Conservation (phyloP, 1,140 invertebrate genomes). For the Trichonephila inaurata region DNA sequence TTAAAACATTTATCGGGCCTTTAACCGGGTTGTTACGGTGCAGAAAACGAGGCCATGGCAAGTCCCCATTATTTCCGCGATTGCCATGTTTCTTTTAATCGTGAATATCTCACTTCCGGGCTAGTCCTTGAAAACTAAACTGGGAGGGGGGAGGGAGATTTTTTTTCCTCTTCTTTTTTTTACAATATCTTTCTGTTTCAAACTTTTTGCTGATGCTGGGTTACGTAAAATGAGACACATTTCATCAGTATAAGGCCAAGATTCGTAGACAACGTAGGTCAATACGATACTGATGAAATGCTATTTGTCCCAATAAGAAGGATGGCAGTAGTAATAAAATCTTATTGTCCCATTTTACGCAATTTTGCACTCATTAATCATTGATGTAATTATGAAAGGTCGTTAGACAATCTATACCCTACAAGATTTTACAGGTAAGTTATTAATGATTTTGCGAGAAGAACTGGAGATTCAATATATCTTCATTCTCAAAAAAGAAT, state of each 20-base stretch:
- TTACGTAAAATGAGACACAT: neutral
- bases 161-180: neutral
- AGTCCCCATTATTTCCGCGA: neutral
- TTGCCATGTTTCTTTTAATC: neutral
- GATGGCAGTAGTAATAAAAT: neutral
- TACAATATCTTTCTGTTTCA: neutral
- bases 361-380: neutral
- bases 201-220: neutral
- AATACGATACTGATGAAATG: neutral
- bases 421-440: too few relatives aligned
- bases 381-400: neutral
- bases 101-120: neutral
- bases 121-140: constrained; percentile 22
- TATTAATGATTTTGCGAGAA: too few relatives aligned
- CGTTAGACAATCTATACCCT: neutral
- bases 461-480: too few relatives aligned
- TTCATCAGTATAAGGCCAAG: neutral
- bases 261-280: neutral
- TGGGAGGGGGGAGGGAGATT: neutral
- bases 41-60: neutral
- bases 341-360: neutral
- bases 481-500: too few relatives aligned
- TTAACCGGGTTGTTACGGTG: constrained; percentile 21
- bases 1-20: constrained; percentile 13
- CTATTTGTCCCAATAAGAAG: neutral